phyloP scores from a whole-genome alignment of 2,888 invertebrate species.

The Scelioninae gen. 2 region DNA sequence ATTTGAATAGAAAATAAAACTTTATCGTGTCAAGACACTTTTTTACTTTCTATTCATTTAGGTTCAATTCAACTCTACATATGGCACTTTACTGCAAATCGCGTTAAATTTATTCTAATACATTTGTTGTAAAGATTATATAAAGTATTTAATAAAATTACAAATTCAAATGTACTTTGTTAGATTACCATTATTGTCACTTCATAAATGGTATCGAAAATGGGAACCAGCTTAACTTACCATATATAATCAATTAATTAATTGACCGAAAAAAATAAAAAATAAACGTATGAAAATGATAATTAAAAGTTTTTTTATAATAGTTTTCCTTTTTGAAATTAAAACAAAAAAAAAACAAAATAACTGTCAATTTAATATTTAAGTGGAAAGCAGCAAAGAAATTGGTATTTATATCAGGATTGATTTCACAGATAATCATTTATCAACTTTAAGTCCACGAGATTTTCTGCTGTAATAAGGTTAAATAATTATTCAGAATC shows the following conservation, averaged over 20 bases:
- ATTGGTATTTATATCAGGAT: background rate
- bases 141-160: background rate
- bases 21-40: background rate
- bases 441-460: too few relatives aligned
- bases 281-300: background rate
- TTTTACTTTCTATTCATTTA: background rate
- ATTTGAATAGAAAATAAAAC: background rate
- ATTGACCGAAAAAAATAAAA: background rate
- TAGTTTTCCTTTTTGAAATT: background rate
- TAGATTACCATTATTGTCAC: background rate
- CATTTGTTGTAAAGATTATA: background rate
- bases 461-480: background rate
- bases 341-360: background rate
- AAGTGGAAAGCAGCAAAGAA: background rate
- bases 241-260: background rate
- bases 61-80: background rate
- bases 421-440: background rate
- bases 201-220: background rate
- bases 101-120: too few relatives aligned
- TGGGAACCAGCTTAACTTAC: slow-evolving; percentile 2
- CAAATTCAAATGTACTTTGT: background rate
- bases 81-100: too few relatives aligned
- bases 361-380: background rate
- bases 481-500: background rate
- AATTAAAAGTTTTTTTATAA: background rate